Evolutionary conservation across 2,888 invertebrate species (phyloP), one percentile per base, ranked within the genome.

Genomic region (Eupithecia dodoneata): DNA sequence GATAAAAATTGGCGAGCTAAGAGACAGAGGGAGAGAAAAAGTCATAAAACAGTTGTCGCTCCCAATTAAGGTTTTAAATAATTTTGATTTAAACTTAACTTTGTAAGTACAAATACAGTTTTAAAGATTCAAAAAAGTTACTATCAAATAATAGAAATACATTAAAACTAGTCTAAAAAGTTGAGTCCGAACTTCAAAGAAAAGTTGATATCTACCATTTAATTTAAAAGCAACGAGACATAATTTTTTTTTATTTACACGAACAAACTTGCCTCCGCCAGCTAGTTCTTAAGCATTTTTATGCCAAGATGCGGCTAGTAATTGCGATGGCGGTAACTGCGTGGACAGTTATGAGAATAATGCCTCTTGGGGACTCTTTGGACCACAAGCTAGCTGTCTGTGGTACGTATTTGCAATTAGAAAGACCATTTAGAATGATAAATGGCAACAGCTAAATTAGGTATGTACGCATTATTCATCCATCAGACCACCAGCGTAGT

Each of bases 361-460:
- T 70, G 47, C 30, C 13, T 47, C 47, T 45, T 69, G 44, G 45
- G 10, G 66, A 66, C 42, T 66, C 66, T 42, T 69, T 70, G 18
- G 70, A 70, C 70, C 70, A 70, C 70, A 70, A 70, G 70, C 30
- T 70, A 12, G 47, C 18, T 70, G 70, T 70, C 47, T 70, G 70
- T 70, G 70, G 70, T 70, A 70, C 6, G 45, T 47, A 70, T 70
- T 70, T 70, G 69, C 83, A 85, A 82, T 86, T 70, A 70, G 47
- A 47, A 30, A 47, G 4, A 45, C 12, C 47, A 12, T 70, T n/a
- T 70, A 70, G 12, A 70, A 70, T 30, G 2, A 70, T 70, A 30
- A 45, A 49, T 18, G 45, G 12, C 18, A 45, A 47, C 42, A 10
- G 10, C n/a, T 45, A n/a, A 44, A 47, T 47, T 70, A 30, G 30